phyloP scores from a whole-genome alignment of 2,113 vertebrate species.

The Antechinus flavipes region DNA sequence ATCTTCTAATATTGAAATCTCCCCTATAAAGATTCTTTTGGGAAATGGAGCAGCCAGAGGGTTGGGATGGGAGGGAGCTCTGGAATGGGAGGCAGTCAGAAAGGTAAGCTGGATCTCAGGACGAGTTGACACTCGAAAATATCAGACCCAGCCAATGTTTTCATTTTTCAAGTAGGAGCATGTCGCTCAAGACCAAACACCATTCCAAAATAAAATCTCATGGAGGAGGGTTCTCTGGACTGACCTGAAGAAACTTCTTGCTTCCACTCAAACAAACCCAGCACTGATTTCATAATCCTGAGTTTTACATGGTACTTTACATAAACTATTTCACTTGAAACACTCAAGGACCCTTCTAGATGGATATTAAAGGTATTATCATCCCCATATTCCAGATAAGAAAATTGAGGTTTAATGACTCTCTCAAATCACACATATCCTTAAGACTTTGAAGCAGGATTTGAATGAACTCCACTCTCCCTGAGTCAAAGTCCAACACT shows the following conservation, averaged over 20 bases:
- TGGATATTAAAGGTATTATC: background rate
- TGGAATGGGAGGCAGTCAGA: background rate
- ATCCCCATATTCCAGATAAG: background rate
- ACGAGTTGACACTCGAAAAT: slow-evolving; percentile 69
- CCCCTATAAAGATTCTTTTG: slow-evolving; percentile 39
- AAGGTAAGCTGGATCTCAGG: slow-evolving; percentile 64
- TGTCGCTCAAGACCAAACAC: slow-evolving; percentile 56
- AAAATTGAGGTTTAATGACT: background rate
- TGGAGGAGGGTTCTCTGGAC: slow-evolving; percentile 22
- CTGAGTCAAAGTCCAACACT: background rate
- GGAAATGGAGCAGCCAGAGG: slow-evolving; percentile 2
- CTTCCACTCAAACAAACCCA: slow-evolving; percentile 32
- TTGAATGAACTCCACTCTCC: background rate
- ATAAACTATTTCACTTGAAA: background rate
- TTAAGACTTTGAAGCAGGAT: background rate
- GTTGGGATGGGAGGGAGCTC: slow-evolving; percentile 54
- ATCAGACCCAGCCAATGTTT: slow-evolving; percentile 55
- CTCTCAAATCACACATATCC: background rate
- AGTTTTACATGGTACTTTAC: background rate
- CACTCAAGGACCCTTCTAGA: background rate
- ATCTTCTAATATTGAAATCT: slow-evolving; percentile 48
- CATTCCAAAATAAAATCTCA: slow-evolving; percentile 61
- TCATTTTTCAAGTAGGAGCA: slow-evolving; percentile 69
- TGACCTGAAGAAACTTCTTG: background rate
- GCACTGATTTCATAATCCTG: background rate